Conservation (phyloP, 2,888 invertebrate species). For the Dromius quadrimaculatus region DNA sequence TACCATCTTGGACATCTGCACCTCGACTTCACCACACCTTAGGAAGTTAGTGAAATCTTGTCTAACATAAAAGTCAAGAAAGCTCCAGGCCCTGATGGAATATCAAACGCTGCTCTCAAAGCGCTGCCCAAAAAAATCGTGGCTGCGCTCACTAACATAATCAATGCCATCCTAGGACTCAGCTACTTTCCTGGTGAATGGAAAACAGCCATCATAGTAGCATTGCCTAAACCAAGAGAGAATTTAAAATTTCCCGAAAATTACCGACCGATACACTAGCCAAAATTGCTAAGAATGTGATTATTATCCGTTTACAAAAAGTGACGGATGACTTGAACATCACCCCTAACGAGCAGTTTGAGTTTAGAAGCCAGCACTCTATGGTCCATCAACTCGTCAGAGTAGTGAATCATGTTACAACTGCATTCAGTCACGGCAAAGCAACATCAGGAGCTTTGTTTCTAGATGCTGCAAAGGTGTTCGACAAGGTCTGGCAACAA, state of each 20-base stretch:
- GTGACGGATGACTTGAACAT: neutral
- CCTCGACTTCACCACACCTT: too few species aligned
- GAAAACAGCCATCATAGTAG: neutral
- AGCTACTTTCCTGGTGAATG: neutral
- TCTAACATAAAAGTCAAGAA: neutral
- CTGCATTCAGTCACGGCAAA: neutral
- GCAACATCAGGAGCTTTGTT: neutral
- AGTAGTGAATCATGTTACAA: neutral
- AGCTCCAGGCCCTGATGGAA: neutral
- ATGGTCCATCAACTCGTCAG: neutral
- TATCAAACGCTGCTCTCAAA: neutral
- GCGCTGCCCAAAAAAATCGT: neutral
- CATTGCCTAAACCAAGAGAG: neutral
- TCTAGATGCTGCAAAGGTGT: neutral
- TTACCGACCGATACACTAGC: neutral
- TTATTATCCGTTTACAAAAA: neutral
- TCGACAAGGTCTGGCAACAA: constrained; percentile 15
- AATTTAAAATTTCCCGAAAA: neutral
- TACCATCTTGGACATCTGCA: too few species aligned
- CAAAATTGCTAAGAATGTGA: neutral
- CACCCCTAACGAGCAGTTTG: neutral
- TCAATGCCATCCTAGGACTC: neutral
- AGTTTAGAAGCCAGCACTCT: neutral
- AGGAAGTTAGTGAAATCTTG: too few species aligned
- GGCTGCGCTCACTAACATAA: neutral